Evolutionary conservation across 2,888 invertebrate species (phyloP), one percentile per base, ranked within the genome.

Genomic region (Dioctria linearis): DNA sequence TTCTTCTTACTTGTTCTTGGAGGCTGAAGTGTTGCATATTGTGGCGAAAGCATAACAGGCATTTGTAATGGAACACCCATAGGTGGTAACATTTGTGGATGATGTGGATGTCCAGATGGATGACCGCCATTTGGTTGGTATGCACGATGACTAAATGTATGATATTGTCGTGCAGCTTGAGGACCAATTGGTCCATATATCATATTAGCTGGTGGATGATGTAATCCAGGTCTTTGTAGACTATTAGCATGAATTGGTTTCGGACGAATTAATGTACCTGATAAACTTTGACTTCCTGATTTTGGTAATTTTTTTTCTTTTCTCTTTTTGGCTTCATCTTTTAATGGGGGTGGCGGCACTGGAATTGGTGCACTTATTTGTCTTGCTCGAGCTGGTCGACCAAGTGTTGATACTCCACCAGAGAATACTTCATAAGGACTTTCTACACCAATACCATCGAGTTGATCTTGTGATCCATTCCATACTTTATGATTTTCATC

Each of bases 401-500:
- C 91, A 81, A 92, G 85, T 83, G 92, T 90, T 85, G 93, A 91
- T 49, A 85, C 85, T 82, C 87, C 87, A 59, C 88, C 88, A 3
- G 88, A 90, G 82, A 91, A 92, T 49, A 93, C 91, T 84, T 95
- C 95, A 85, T 95, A 95, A 11, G 93, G 92, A 83, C 92, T 92
- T 85, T 94, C 91, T 61, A 91, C 89, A 3, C 90, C 93, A 82
- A 92, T 90, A 39, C 90, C 93, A 83, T 94, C 94, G 49, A 95
- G 90, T 80, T 94, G 93, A 87, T 95, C 95, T 46, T 93, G 92
- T 42, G 93, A 93, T 6, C 95, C 95, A 3, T 95, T 95, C 97
- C 97, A 97, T 59, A 97, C 94, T 88, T 97, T 97, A 88, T 97
- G 97, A 87, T 97, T 97, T 88, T 96, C 96, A 86, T 97, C 96